These are phyloP conservation scores for Clamator glandarius DNA, from an alignment of 2,797 vertebrate species.

Conservation along the genomic window DNA sequence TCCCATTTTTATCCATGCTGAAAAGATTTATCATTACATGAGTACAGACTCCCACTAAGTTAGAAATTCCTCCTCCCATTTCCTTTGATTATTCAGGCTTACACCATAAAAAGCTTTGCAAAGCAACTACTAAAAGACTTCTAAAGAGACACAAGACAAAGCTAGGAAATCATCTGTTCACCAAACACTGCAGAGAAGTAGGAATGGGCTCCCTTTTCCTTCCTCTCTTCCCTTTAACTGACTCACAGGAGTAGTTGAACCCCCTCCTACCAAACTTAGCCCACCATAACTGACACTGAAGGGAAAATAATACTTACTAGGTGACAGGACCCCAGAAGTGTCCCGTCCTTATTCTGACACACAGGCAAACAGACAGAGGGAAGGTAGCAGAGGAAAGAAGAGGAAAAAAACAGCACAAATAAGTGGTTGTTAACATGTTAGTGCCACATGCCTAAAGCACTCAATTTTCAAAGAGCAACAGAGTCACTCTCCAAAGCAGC, in stretches of 20 bases:
- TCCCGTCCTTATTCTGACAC: conserved; percentile 95
- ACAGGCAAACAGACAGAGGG: conserved; percentile 82
- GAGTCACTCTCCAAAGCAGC: conserved; percentile 2
- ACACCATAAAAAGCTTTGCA: conserved; percentile 4
- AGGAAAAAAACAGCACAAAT: conserved; percentile 79
- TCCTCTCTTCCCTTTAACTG: conserved; percentile 6
- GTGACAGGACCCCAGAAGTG: conserved; percentile 94
- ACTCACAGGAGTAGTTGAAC: neutral
- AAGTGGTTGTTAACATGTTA: conserved; percentile 72
- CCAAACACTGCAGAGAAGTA: neutral
- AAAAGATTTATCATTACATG: neutral
- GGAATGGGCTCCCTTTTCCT: neutral
- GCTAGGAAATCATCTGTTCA: neutral
- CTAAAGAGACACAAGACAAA: conserved; percentile 31
- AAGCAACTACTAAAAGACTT: conserved; percentile 32
- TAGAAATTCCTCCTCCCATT: conserved; percentile 7
- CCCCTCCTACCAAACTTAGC: conserved; percentile 2
- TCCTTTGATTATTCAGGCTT: neutral
- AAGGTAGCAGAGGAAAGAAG: conserved; percentile 78
- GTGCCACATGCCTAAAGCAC: conserved; percentile 50
- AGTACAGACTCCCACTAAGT: neutral
- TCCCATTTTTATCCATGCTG: conserved; percentile 98
- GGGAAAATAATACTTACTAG: conserved; percentile 90
- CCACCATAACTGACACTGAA: conserved; percentile 20
- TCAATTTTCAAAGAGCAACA: neutral